A percentile compares a stretch with the other conserved stretches of the same genome.
phyloP scores from a whole-genome alignment of 2,113 vertebrate genomes.

The Tichodroma muraria region DNA sequence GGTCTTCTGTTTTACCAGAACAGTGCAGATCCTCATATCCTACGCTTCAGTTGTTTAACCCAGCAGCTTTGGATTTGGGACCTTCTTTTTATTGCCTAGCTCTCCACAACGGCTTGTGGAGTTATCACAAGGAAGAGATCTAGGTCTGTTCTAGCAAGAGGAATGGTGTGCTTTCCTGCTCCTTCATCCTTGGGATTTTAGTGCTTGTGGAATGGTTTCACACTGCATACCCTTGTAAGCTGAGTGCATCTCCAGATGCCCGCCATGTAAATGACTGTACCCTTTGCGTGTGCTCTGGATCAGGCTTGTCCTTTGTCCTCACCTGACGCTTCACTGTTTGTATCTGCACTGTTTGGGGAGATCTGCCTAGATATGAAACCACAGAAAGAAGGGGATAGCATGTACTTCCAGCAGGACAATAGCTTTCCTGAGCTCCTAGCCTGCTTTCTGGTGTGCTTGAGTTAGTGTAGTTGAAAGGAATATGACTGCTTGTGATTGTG shows the following conservation, averaged over 20 bases:
- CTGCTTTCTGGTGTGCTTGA: neutral
- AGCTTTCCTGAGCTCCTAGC: neutral
- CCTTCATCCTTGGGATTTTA: neutral
- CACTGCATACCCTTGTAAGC: neutral
- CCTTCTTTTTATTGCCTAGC: neutral
- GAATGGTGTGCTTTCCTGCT: neutral
- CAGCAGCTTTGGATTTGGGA: neutral
- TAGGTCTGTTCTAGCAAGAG: neutral
- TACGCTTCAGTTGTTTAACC: neutral
- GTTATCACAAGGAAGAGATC: neutral
- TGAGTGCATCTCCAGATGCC: neutral
- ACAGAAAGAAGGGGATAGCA: neutral
- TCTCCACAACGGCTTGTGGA: neutral
- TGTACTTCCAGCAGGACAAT: neutral
- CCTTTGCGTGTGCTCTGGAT: neutral
- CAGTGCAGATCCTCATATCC: neutral
- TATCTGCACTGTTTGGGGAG: neutral
- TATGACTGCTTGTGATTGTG: neutral
- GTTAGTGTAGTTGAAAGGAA: neutral
- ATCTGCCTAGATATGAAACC: neutral
- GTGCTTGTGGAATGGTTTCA: neutral
- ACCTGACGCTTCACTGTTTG: neutral
- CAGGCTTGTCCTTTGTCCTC: neutral
- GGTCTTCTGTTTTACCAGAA: neutral
- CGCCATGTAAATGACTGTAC: no score